These are phyloP conservation scores for Campylomormyrus numenius DNA, from an alignment of 2,113 vertebrate genomes.

Conservation along the genomic window DNA sequence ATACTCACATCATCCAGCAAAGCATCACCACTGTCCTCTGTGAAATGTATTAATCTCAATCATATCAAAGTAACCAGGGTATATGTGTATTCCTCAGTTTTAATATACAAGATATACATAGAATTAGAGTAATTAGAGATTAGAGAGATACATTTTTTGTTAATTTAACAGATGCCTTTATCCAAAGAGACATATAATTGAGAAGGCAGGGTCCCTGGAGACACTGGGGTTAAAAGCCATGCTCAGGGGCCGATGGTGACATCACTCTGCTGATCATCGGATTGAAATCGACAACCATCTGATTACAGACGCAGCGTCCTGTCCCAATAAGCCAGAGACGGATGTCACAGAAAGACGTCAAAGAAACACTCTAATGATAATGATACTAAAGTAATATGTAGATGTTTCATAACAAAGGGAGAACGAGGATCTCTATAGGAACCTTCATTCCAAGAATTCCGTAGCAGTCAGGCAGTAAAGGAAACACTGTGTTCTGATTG, in stretches of 20 bases:
- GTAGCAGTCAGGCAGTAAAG: background rate
- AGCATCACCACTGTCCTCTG: background rate
- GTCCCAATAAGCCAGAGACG: background rate
- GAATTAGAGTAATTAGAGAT: background rate
- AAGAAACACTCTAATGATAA: background rate
- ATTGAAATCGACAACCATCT: background rate
- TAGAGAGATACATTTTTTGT: too few relatives aligned
- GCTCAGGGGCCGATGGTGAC: background rate
- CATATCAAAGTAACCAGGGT: background rate
- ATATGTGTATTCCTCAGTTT: background rate
- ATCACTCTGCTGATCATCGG: background rate
- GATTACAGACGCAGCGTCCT: background rate
- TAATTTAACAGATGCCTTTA: too few relatives aligned
- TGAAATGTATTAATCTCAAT: background rate
- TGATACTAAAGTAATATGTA: background rate
- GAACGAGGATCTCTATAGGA: background rate
- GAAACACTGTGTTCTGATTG: background rate
- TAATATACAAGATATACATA: background rate
- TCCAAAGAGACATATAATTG: too few relatives aligned
- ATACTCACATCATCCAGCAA: background rate
- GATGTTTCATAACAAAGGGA: background rate
- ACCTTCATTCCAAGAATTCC: background rate
- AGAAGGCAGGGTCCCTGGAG: too few relatives aligned
- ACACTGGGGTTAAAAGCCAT: too few relatives aligned
- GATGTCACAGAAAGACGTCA: background rate